Evolutionary conservation across 2,113 vertebrate species (phyloP).

Genomic region (Calidris pygmaea): DNA sequence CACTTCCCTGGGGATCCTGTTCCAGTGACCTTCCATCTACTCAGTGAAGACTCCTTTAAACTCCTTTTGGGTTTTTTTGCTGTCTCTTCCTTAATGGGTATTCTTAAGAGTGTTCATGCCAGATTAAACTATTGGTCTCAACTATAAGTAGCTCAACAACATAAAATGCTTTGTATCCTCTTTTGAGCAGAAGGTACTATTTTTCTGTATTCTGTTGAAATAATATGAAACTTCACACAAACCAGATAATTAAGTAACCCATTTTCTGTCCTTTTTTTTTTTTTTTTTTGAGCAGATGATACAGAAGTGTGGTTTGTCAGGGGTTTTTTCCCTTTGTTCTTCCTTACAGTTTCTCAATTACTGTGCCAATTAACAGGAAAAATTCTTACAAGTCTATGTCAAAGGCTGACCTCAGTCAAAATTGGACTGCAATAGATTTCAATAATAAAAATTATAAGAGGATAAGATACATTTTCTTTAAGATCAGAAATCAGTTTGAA

Average conservation of each 20-base stretch:
- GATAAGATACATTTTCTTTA: background rate
- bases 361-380: background rate
- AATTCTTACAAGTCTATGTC: background rate
- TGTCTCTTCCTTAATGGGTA: background rate
- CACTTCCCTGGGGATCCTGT: background rate
- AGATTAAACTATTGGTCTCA: background rate
- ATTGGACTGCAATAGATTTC: background rate
- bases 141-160: background rate
- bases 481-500: background rate
- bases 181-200: background rate
- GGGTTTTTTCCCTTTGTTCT: background rate
- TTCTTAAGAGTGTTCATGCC: background rate
- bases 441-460: background rate
- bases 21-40: background rate
- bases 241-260: background rate
- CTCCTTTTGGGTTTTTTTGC: background rate
- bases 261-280: background rate
- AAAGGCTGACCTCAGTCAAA: background rate
- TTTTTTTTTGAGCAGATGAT: background rate
- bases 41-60: background rate
- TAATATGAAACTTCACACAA: background rate
- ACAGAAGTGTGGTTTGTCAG: background rate
- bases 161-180: background rate
- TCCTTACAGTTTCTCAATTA: background rate
- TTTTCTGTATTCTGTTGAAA: background rate